Evolutionary conservation across 2,797 vertebrate species (phyloP).

Genomic region (Artibeus lituratus): DNA sequence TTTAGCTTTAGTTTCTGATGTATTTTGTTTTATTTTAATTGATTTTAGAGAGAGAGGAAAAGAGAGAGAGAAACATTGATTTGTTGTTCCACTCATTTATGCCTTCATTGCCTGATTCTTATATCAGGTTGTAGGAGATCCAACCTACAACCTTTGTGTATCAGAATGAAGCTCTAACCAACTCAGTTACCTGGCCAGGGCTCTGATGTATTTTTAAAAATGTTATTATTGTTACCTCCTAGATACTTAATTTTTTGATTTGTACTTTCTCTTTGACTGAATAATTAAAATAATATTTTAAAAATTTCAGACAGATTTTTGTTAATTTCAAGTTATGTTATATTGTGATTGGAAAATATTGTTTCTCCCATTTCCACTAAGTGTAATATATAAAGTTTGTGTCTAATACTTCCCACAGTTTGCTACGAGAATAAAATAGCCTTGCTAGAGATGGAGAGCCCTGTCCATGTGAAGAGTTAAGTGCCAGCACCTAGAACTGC

Average conservation of each 20-base stretch:
- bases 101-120: not conserved
- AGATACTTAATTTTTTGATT: not conserved
- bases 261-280: not conserved
- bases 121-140: too few species aligned
- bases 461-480: not conserved
- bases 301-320: not conserved
- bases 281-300: not conserved
- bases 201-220: not conserved
- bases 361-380: not conserved
- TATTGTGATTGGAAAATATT: not conserved
- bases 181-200: not conserved
- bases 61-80: not conserved
- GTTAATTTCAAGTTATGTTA: not conserved
- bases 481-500: not conserved
- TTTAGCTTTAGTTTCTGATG: not conserved
- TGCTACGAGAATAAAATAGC: not conserved
- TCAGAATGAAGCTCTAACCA: too few species aligned
- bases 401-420: not conserved
- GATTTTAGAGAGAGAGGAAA: not conserved
- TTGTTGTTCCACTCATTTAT: not conserved
- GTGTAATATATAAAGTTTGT: not conserved
- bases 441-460: not conserved
- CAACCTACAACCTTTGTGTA: too few species aligned
- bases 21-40: not conserved
- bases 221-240: not conserved